Conservation (phyloP, 2,888 invertebrate species). For the Zhuqinia jingwanae region DNA sequence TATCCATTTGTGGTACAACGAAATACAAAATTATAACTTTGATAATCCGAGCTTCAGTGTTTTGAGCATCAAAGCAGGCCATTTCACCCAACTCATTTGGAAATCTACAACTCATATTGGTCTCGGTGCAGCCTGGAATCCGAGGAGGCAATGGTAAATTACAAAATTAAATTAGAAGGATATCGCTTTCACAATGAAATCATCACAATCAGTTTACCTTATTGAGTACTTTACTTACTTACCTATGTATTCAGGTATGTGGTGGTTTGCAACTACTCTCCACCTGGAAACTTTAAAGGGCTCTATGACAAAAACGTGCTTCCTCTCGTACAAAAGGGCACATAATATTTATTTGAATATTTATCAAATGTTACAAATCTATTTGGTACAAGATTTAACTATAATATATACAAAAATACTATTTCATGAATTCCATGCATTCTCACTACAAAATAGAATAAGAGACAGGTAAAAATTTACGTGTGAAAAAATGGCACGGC, state of each 20-base stretch:
- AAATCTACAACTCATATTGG: slow-evolving; percentile 59
- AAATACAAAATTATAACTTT: slow-evolving; percentile 49
- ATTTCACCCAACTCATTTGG: slow-evolving; percentile 59
- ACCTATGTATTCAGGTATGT: slow-evolving; percentile 42
- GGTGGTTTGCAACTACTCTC: slow-evolving; percentile 41
- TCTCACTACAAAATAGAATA: no score
- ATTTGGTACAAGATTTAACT: no score
- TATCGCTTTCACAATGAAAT: no score
- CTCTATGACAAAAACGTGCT: slow-evolving; percentile 33
- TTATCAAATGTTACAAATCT: no score
- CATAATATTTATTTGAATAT: no score
- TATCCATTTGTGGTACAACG: slow-evolving; percentile 50
- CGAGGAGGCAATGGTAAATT: slow-evolving; percentile 26
- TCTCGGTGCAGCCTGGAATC: slow-evolving; percentile 53
- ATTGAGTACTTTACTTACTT: no score
- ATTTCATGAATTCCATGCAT: no score
- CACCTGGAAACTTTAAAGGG: slow-evolving; percentile 50
- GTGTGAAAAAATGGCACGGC: no score
- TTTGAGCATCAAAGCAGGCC: slow-evolving; percentile 40
- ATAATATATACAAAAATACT: no score
- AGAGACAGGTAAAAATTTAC: no score
- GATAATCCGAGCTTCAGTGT: slow-evolving; percentile 5
- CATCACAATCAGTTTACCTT: no score
- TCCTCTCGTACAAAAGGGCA: slow-evolving; percentile 1
- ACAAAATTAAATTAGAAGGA: no score